Evolutionary conservation across 2,888 invertebrate species (phyloP).

Genomic region (Scaptomyza parva): DNA sequence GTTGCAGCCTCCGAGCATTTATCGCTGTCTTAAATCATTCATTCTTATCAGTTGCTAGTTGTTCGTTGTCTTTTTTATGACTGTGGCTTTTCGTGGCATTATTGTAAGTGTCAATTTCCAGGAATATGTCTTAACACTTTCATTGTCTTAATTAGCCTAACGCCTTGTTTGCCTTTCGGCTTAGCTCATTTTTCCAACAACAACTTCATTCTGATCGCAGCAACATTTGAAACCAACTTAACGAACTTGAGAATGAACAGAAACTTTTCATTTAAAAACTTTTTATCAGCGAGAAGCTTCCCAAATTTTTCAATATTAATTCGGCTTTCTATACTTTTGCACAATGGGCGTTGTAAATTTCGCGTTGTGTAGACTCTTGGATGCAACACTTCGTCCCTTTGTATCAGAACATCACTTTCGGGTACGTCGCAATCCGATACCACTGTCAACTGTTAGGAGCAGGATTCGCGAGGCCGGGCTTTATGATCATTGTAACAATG

Average conservation of each 20-base stretch:
- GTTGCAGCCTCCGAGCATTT: constrained; percentile 52
- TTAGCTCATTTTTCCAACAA: constrained; percentile 14
- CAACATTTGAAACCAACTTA: constrained; percentile 15
- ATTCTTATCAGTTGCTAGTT: constrained; percentile 62
- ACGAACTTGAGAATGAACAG: not conserved
- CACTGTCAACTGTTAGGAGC: too few species aligned
- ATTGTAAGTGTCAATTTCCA: constrained; percentile 50
- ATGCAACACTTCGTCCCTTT: not conserved
- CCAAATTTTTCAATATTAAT: too few species aligned
- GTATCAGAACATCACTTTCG: too few species aligned
- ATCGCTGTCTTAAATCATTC: constrained; percentile 62
- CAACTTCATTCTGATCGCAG: not conserved
- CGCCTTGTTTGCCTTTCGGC: constrained; percentile 20
- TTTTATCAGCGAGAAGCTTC: not conserved
- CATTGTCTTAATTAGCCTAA: constrained; percentile 63
- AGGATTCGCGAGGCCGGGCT: too few species aligned
- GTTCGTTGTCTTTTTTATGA: constrained; percentile 35
- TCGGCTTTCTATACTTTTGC: too few species aligned
- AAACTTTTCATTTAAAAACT: not conserved
- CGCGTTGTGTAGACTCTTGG: not conserved
- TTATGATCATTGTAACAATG: too few species aligned
- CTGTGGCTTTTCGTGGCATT: constrained; percentile 35
- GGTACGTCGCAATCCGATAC: too few species aligned
- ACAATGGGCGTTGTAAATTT: not conserved
- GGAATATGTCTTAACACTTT: constrained; percentile 69